Conservation (phyloP, 2,113 vertebrate genomes). For the Arizona elegans region DNA sequence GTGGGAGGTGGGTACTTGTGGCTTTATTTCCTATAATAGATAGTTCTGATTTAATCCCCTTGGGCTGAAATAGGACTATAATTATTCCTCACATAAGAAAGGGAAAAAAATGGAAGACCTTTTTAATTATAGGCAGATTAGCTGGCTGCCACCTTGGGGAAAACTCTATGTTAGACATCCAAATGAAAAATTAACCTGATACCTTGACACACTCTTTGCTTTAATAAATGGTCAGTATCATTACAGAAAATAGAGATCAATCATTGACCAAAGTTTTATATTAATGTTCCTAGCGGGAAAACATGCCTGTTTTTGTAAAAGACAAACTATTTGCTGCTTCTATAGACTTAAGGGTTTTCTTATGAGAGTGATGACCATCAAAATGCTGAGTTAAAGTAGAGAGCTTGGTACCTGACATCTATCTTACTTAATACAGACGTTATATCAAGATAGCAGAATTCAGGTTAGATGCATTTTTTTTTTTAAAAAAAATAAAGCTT, state of each 20-base stretch:
- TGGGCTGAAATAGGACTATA: background rate
- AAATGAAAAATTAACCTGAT: background rate
- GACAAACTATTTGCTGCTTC: background rate
- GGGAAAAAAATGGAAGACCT: background rate
- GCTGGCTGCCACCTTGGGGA: background rate
- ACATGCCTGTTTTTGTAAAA: background rate
- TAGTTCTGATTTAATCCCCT: background rate
- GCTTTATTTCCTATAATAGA: background rate
- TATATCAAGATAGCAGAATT: background rate
- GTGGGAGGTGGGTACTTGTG: background rate
- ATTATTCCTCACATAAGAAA: background rate
- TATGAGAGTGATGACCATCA: background rate
- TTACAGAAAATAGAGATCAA: background rate
- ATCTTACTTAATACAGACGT: background rate
- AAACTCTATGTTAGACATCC: background rate
- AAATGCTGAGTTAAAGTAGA: background rate
- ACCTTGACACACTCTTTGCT: background rate
- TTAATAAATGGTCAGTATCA: background rate
- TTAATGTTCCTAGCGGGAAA: background rate
- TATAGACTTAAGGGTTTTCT: background rate
- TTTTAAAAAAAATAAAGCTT: background rate
- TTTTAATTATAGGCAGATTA: background rate
- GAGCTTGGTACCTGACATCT: background rate
- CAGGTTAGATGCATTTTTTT: background rate
- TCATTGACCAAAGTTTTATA: background rate